Percentiles rank a stretch among this genome's conserved stretches.
These are phyloP conservation scores for Metopia argyrocephala DNA, from an alignment of 2,888 invertebrate species.

Conservation along the genomic window DNA sequence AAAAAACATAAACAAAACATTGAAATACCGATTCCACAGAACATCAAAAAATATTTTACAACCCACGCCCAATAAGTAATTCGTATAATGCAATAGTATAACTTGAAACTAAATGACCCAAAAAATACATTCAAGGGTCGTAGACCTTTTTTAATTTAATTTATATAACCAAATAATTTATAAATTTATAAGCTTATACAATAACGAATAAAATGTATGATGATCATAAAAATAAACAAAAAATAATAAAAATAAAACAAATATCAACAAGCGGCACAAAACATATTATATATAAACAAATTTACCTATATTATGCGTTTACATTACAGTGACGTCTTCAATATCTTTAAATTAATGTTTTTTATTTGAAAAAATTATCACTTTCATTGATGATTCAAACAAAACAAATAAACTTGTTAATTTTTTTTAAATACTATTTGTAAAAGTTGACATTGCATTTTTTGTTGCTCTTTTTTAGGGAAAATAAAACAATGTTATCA, in stretches of 20 bases:
- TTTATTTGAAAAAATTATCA: background rate
- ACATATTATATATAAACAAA: background rate
- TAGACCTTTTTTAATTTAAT: conserved; percentile 45
- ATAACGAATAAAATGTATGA: background rate
- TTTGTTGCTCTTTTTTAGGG: conserved; percentile 32
- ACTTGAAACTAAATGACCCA: conserved; percentile 48
- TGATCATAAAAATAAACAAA: conserved; percentile 5
- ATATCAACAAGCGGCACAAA: conserved; percentile 33
- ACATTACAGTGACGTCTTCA: background rate
- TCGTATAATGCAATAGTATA: conserved; percentile 29
- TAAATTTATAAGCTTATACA: conserved; percentile 25
- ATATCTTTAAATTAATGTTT: background rate
- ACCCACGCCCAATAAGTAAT: conserved; percentile 56
- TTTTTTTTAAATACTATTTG: conserved; percentile 37
- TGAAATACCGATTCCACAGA: conserved; percentile 31
- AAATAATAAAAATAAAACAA: background rate
- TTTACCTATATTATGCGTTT: background rate
- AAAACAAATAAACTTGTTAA: conserved; percentile 26
- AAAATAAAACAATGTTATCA: background rate
- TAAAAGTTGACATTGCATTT: conserved; percentile 53
- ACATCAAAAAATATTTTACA: conserved; percentile 19
- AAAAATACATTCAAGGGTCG: conserved; percentile 37
- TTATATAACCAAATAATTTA: conserved; percentile 28
- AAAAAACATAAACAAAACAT: conserved; percentile 54
- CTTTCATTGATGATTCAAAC: conserved; percentile 20